Evolutionary conservation across 2,888 invertebrate genomes (phyloP).

Genomic region (Aleiodes testaceus): DNA sequence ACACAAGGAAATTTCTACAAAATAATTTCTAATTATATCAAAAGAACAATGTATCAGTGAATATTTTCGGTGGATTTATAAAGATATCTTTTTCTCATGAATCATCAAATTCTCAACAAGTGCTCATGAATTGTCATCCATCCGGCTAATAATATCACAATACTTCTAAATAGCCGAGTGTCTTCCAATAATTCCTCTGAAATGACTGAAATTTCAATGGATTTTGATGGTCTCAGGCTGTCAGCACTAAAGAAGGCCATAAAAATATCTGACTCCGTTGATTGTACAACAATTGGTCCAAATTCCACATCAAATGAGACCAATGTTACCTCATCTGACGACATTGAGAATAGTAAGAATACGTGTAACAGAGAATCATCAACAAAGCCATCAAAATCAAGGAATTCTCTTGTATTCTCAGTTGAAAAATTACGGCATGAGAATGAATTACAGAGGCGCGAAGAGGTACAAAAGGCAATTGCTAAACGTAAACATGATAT

Average conservation of each 20-base stretch:
- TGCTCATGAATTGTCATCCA: too few relatives aligned
- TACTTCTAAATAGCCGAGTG: too few relatives aligned
- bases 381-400: slow-evolving; percentile 63
- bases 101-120: too few relatives aligned
- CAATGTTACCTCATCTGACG: slow-evolving; percentile 51
- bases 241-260: slow-evolving; percentile 78
- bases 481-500: slow-evolving; percentile 67
- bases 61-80: too few relatives aligned
- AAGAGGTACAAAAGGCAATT: slow-evolving; percentile 67
- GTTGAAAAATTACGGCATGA: slow-evolving; percentile 66
- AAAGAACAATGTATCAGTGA: too few relatives aligned
- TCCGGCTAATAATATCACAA: too few relatives aligned
- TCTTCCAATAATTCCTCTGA: slow-evolving; percentile 9
- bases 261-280: slow-evolving; percentile 74
- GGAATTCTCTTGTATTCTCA: slow-evolving; percentile 61
- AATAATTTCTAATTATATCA: too few relatives aligned
- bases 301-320: slow-evolving; percentile 61
- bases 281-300: slow-evolving; percentile 76
- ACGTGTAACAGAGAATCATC: slow-evolving; percentile 66
- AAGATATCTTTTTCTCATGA: too few relatives aligned
- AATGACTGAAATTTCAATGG: slow-evolving; percentile 63
- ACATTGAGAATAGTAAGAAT: slow-evolving; percentile 60
- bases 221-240: slow-evolving; percentile 75
- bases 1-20: too few relatives aligned
- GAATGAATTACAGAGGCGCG: slow-evolving; percentile 64